These are phyloP conservation scores for human DNA, from an alignment of 2,113 vertebrate species.

Conservation along the genomic window GRCh38 chr3:45808501-45809000, in stretches of 20 bases:
- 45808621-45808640: fast-evolving
- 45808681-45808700: neutral
- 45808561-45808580: neutral
- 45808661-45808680: neutral
- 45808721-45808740: neutral
- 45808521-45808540: neutral
- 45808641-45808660: neutral
- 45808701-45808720: no score
- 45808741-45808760: neutral
- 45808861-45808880: neutral
- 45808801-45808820: neutral
- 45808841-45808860: neutral
- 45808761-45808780: neutral
- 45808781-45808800: neutral
- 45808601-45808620: no score
- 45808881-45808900: neutral
- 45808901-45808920: no score
- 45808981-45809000: no score
- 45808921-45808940: neutral
- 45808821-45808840: neutral
- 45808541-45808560: neutral
- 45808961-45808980: neutral
- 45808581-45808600: neutral
- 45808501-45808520: no score
- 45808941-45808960: neutral